Evolutionary conservation across 2,113 vertebrate genomes (phyloP), one percentile per base, ranked within the genome.

Genomic region (Eleginops maclovinus): DNA sequence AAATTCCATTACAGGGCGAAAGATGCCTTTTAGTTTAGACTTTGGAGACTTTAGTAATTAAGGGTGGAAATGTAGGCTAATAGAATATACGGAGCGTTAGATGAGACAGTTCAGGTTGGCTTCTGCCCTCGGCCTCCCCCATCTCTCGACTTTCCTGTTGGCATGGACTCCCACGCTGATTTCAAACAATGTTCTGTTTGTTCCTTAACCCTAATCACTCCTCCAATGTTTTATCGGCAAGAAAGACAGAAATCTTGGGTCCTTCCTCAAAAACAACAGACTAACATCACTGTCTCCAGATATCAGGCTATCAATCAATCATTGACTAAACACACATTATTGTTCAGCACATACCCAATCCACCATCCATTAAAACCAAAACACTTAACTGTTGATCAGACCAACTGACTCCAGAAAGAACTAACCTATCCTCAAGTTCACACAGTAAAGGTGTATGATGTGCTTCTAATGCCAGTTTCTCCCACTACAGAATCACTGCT

Each of bases 141-240:
- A 9, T 53, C 55, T 86, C 72, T 75, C n/a, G 76, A 84, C 79
- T 84, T 88, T 69, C 75, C 84, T 79, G 93, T 93, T 94, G 91
- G 92, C 90, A 93, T 85, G 87, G 91, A 91, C 85, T 84, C 87
- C 79, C 58, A 60, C 79, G 62, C 88, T 82, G 60, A 91, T 88
- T 83, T 76, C 26, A 76, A 93, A 95, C 91, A 93, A 94, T 93
- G 93, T 91, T 72, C 84, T 89, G 87, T 90, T 94, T 89, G 91
- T 80, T 80, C 53, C 82, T 61, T 89, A 93, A 94, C 94, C 82
- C 75, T 65, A 92, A 93, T 91, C 89, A 75, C 62, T 83, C 75
- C 71, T 77, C 59, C 68, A 73, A 74, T 46, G 77, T 87, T 88
- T 87, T 87, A 47, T 73, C 66, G 60, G 61, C 58, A 80, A 87